Evolutionary conservation across 2,797 vertebrate species (phyloP).

Genomic region (Syngnathus acus): DNA sequence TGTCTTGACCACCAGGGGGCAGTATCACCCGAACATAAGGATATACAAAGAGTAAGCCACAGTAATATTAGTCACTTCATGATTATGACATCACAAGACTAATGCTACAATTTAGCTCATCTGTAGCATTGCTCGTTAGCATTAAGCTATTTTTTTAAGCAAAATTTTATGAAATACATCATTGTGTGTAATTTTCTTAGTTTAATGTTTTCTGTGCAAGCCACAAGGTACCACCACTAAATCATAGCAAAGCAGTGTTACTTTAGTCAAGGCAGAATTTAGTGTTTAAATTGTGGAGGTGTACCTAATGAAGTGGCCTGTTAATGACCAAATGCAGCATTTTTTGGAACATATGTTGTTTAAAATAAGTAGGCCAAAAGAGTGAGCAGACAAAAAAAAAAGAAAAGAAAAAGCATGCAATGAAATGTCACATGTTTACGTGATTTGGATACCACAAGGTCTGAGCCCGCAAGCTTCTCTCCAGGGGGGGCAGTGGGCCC

Average conservation of each 20-base stretch:
- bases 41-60: neutral
- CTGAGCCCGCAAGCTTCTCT: slow-evolving; percentile 27
- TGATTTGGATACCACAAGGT: slow-evolving; percentile 6
- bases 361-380: neutral
- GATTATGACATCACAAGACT: neutral
- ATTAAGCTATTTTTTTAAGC: neutral
- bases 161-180: neutral
- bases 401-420: neutral
- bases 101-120: neutral
- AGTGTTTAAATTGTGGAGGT: neutral
- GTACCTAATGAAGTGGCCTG: neutral
- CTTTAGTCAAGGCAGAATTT: neutral
- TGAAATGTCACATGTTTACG: neutral
- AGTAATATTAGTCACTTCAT: neutral
- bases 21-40: too few relatives aligned
- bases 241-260: neutral
- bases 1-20: neutral
- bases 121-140: neutral
- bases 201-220: neutral
- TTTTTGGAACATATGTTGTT: neutral
- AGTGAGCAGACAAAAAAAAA: neutral
- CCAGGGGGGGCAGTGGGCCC: slow-evolving; percentile 37
- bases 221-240: too few relatives aligned
- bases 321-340: neutral
- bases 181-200: neutral